Base-by-base conservation (phyloP, 1,140 invertebrate species). In the Ceratitis capitata region DNA sequence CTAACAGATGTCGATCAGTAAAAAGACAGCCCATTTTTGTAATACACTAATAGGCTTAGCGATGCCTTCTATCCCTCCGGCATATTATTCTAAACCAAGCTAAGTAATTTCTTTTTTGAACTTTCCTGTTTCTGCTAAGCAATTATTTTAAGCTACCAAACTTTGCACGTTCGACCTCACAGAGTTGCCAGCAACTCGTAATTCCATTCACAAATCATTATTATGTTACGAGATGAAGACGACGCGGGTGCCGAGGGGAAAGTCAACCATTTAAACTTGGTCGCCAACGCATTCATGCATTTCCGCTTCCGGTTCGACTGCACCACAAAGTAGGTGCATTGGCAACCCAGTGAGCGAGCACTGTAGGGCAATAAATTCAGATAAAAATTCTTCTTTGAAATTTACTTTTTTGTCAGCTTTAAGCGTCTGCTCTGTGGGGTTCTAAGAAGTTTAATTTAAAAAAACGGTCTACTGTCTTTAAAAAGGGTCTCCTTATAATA, bases 71-170 rank as follows among this genome's bases (percentile, higher is more conserved):
- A n/a, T n/a, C n/a, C n/a, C n/a, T n/a, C n/a, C n/a, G n/a, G n/a
- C n/a, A n/a, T n/a, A n/a, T n/a, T n/a, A n/a, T n/a, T n/a, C n/a
- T n/a, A n/a, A n/a, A n/a, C n/a, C n/a, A n/a, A n/a, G n/a, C n/a
- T n/a, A n/a, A n/a, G n/a, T n/a, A 23, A 56, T 23, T 56, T 56
- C 3, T 2, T 56, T 56, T 23, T n/a, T n/a, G n/a, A n/a, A n/a
- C n/a, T n/a, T n/a, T 56, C 23, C 19, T 56, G n/a, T 56, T 47
- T 23, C 23, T 9, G n/a, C 19, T 61, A 14, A 2, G 58, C 23
- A 61, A 61, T 61, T 61, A 61, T 61, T 61, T 56, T 61, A 61
- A 61, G n/a, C 58, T 26, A 61, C 58, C 58, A 26, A 29, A 61
- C 58, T 61, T 61, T 32, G 12, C 58, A 61, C 26, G 14, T 61